These are phyloP conservation scores for Scaptomyza hsui DNA, from an alignment of 1,140 invertebrate species.

Conservation along the genomic window DNA sequence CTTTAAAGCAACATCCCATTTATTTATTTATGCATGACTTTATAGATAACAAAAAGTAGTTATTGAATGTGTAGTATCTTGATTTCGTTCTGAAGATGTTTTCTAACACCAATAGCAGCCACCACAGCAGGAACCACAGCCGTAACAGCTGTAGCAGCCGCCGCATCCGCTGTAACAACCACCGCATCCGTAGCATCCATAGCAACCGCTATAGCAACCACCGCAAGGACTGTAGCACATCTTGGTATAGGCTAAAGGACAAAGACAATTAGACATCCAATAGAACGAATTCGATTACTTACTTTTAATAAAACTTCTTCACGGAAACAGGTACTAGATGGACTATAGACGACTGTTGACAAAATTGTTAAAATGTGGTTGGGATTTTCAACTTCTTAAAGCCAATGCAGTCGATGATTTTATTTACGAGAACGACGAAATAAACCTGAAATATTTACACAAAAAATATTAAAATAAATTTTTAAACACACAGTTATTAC, in stretches of 20 bases:
- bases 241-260: background rate
- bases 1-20: too few species aligned
- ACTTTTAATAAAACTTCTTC: background rate
- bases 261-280: background rate
- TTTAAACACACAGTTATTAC: background rate
- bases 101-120: background rate
- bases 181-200: background rate
- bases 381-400: background rate
- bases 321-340: constrained; percentile 14
- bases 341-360: background rate
- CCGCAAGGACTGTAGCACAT: constrained; percentile 11
- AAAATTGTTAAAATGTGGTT: background rate
- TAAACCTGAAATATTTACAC: background rate
- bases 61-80: background rate
- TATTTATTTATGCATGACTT: background rate
- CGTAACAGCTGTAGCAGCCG: background rate
- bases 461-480: background rate
- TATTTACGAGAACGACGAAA: background rate
- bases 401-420: background rate
- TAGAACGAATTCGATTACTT: background rate
- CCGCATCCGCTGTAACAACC: background rate
- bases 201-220: background rate
- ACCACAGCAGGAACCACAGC: background rate
- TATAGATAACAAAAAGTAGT: background rate
- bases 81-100: background rate